phyloP scores from a whole-genome alignment of 2,113 vertebrate genomes.

The Pangasianodon gigas region DNA sequence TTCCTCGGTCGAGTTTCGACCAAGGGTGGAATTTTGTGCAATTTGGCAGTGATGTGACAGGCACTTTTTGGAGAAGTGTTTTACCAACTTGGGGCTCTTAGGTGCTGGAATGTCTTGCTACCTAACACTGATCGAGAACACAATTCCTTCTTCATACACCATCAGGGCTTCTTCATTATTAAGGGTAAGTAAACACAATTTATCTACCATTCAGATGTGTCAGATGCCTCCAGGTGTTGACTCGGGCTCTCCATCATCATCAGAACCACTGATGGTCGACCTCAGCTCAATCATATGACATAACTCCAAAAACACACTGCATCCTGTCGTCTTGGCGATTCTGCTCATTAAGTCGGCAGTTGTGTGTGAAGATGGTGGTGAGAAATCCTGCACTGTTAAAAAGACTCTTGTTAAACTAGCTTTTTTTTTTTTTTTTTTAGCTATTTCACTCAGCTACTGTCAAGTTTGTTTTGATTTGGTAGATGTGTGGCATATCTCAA shows the following conservation, averaged over 20 bases:
- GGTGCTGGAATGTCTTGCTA: neutral
- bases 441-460: neutral
- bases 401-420: neutral
- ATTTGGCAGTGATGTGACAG: neutral
- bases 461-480: neutral
- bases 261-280: neutral
- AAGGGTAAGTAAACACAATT: neutral
- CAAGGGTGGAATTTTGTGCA: neutral
- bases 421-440: neutral
- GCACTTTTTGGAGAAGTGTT: neutral
- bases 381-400: neutral
- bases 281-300: neutral
- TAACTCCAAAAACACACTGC: neutral
- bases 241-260: neutral
- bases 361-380: neutral
- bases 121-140: neutral
- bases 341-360: neutral
- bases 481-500: neutral
- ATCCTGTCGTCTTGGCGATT: neutral
- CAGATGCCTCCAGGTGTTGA: neutral
- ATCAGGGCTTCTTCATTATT: neutral
- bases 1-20: neutral
- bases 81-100: neutral
- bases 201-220: neutral
- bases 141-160: neutral